These are phyloP conservation scores for Aethina tumida DNA, from an alignment of 1,140 invertebrate species.

Conservation along the genomic window DNA sequence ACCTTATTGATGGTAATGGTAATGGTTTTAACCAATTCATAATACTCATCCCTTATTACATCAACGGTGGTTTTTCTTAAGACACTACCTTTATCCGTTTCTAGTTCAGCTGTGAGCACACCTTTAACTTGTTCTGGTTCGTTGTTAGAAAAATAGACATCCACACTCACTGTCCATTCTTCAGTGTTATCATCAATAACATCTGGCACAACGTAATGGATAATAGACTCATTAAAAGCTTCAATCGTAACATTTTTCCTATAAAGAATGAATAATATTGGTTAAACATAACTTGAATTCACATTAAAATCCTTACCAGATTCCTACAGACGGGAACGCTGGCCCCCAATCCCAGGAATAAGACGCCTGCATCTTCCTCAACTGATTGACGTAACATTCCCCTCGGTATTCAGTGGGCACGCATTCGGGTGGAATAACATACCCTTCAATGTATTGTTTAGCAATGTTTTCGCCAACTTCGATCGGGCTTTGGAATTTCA, in stretches of 20 bases:
- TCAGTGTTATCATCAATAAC: constrained; percentile 23
- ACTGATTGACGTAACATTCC: constrained; percentile 87
- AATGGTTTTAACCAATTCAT: constrained; percentile 5
- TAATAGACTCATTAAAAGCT: constrained; percentile 35
- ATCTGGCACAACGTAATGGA: constrained; percentile 38
- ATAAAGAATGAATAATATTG: too few species aligned
- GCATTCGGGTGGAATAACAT: constrained; percentile 70
- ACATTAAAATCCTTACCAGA: constrained; percentile 31
- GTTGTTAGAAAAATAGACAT: constrained; percentile 16
- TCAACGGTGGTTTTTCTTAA: constrained; percentile 5
- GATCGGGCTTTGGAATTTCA: constrained; percentile 69
- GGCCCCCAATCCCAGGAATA: constrained; percentile 98
- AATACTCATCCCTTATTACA: constrained; percentile 1
- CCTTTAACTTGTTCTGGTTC: constrained; percentile 1
- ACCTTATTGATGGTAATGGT: constrained; percentile 32
- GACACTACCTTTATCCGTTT: constrained; percentile 7
- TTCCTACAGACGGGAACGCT: constrained; percentile 80
- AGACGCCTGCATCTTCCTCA: constrained; percentile 92
- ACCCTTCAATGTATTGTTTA: constrained; percentile 38
- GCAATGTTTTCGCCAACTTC: constrained; percentile 49
- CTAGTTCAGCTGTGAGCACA: constrained; percentile 7
- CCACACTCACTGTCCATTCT: constrained; percentile 36
- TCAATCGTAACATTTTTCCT: constrained; percentile 48
- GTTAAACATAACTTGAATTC: neutral
- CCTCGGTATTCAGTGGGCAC: constrained; percentile 70